These are phyloP conservation scores for Anarrhichthys ocellatus DNA, from an alignment of 2,113 vertebrate species.

Conservation along the genomic window DNA sequence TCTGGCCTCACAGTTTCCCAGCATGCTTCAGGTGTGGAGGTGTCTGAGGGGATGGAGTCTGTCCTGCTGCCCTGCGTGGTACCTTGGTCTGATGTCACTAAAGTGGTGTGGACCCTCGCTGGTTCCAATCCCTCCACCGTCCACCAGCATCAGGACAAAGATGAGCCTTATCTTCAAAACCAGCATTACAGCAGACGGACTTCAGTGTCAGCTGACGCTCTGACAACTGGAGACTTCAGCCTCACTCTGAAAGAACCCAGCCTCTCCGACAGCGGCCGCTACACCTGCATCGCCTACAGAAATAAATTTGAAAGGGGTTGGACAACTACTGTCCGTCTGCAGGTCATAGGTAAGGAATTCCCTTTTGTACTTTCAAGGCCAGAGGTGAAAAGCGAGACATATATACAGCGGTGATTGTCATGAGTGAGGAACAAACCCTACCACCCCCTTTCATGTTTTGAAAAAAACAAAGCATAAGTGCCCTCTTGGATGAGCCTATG, in stretches of 20 bases:
- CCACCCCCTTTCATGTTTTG: not conserved
- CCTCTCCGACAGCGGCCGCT: not conserved
- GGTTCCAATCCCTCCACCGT: not conserved
- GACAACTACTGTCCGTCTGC: not conserved
- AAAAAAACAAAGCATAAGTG: no score
- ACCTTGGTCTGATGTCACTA: no score
- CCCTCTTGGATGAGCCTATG: no score
- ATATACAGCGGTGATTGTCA: no score
- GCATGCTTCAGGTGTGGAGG: not conserved
- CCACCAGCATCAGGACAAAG: not conserved
- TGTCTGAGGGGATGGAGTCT: not conserved
- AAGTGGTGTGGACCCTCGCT: not conserved
- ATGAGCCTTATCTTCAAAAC: not conserved
- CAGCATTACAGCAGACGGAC: not conserved
- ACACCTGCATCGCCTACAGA: not conserved
- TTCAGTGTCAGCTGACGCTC: no score
- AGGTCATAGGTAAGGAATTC: not conserved
- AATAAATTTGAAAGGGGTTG: fast-evolving
- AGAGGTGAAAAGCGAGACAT: no score
- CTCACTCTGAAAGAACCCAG: not conserved
- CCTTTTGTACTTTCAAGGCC: no score
- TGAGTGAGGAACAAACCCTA: not conserved
- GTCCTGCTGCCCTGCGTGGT: not conserved
- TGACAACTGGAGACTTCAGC: not conserved
- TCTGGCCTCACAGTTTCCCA: not conserved